Evolutionary conservation across 23 tunicate genomes (phyloP).

Genomic region (Halocynthia roretzi): DNA sequence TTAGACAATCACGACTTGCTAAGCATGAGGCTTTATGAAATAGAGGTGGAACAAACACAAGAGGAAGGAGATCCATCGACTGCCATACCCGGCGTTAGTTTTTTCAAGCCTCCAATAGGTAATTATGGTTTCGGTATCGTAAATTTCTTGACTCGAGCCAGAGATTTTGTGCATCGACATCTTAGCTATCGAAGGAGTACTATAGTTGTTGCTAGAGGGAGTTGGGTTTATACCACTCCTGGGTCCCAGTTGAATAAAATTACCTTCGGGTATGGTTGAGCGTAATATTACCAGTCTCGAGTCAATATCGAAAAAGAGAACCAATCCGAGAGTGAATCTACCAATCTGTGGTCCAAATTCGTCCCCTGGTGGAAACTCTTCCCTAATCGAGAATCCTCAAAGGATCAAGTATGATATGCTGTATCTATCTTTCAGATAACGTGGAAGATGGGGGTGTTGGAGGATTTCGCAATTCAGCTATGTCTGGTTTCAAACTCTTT

Average conservation of each 20-base stretch:
- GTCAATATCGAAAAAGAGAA: too few relatives aligned
- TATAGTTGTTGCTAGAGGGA: too few relatives aligned
- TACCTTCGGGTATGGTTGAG: too few relatives aligned
- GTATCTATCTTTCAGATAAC: slow-evolving; percentile 36
- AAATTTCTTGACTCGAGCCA: too few relatives aligned
- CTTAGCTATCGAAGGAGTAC: neutral
- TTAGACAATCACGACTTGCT: slow-evolving; percentile 74
- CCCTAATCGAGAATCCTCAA: neutral
- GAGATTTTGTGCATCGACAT: neutral
- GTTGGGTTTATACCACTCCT: too few relatives aligned
- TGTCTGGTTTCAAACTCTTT: slow-evolving; percentile 76
- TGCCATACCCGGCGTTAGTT: slow-evolving; percentile 43
- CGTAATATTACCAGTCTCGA: too few relatives aligned
- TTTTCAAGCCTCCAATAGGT: slow-evolving; percentile 58
- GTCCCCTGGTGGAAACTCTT: too few relatives aligned
- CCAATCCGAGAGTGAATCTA: too few relatives aligned
- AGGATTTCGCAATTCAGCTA: slow-evolving; percentile 50
- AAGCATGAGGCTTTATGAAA: slow-evolving; percentile 49
- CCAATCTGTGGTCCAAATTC: neutral
- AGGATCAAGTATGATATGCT: slow-evolving; percentile 4
- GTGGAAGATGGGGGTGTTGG: slow-evolving; percentile 33
- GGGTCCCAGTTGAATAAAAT: too few relatives aligned
- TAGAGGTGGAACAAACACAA: slow-evolving; percentile 36
- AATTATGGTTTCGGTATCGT: neutral
- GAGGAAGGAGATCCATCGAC: slow-evolving; percentile 57